These are phyloP conservation scores for Brotogeris chrysoptera DNA, from an alignment of 2,797 vertebrate genomes.

Conservation along the genomic window DNA sequence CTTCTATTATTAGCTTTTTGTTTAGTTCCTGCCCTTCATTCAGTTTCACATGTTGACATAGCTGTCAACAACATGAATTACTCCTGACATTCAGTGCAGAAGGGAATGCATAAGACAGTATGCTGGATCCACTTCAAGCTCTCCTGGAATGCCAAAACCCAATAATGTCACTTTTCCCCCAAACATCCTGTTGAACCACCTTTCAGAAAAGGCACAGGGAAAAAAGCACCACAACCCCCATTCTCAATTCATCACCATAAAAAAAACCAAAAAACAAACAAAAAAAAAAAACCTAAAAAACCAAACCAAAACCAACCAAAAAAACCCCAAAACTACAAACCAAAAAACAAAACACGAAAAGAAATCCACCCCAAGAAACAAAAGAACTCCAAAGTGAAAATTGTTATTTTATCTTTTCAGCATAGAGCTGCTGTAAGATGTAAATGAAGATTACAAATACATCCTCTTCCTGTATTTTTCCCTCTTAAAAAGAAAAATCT, in stretches of 20 bases:
- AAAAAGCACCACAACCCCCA: background rate
- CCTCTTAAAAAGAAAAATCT: background rate
- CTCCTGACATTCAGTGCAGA: background rate
- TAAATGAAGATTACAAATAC: background rate
- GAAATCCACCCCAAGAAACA: background rate
- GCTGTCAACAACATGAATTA: background rate
- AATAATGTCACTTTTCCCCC: background rate
- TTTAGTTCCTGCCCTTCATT: background rate
- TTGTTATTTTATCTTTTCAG: background rate
- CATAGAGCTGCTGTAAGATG: background rate
- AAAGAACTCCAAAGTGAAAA: background rate
- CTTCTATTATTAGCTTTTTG: background rate
- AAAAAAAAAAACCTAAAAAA: too few species aligned
- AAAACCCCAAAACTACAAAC: fast-evolving
- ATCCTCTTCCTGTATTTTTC: background rate
- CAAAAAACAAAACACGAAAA: background rate
- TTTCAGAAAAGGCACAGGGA: background rate
- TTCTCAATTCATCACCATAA: background rate
- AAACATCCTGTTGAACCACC: background rate
- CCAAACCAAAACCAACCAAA: too few species aligned
- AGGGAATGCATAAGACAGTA: background rate
- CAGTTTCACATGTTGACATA: background rate
- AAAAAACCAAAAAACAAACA: background rate
- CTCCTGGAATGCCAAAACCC: background rate
- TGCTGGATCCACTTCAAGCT: background rate